These are phyloP conservation scores for Mormyrops boulengeri DNA, from an alignment of 2,797 vertebrate genomes.

Conservation along the genomic window DNA sequence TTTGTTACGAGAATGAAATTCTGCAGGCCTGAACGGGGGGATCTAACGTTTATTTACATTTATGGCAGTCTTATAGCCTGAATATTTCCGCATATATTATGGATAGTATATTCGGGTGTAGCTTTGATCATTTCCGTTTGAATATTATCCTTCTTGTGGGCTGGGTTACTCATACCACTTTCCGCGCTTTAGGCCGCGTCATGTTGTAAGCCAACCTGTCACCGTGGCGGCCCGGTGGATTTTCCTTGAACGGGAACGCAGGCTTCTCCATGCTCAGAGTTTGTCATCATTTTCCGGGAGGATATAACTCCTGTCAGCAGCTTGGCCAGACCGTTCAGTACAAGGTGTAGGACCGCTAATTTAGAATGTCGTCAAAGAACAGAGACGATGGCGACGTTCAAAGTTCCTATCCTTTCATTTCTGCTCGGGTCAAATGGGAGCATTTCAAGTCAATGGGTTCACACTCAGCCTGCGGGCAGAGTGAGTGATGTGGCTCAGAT, in stretches of 20 bases:
- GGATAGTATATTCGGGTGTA: not conserved
- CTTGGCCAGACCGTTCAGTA: not conserved
- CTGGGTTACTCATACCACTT: not conserved
- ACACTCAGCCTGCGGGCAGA: not conserved
- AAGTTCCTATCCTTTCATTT: not conserved
- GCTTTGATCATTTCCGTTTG: not conserved
- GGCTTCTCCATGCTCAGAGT: not conserved
- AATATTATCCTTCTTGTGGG: not conserved
- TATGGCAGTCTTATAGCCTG: not conserved
- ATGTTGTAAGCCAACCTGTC: not conserved
- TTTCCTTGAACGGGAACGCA: not conserved
- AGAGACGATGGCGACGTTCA: not conserved
- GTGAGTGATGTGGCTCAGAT: not conserved
- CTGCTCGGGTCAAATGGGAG: not conserved
- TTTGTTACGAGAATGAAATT: not conserved
- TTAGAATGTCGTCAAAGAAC: not conserved
- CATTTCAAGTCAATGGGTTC: conserved; percentile 8
- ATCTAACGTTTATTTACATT: not conserved
- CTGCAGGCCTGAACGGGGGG: not conserved
- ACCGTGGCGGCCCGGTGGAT: not conserved
- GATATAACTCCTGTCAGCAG: not conserved
- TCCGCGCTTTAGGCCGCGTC: not conserved
- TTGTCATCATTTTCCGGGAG: not conserved
- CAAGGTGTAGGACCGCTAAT: not conserved
- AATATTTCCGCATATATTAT: not conserved